phyloP scores from a whole-genome alignment of 2,797 vertebrate genomes.

The Gallirallus australis region DNA sequence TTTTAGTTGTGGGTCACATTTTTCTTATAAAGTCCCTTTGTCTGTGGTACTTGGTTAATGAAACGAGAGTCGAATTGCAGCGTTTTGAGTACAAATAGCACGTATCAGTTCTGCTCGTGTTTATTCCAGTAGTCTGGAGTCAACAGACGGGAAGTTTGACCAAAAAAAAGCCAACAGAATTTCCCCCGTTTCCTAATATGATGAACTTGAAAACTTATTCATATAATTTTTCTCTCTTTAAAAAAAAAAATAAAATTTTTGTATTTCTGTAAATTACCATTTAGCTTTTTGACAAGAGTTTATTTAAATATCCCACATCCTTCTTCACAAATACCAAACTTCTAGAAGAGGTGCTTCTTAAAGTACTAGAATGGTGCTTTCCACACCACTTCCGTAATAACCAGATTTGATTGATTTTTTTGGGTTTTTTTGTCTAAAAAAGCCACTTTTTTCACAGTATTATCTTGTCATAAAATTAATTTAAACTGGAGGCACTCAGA shows the following conservation, averaged over 20 bases:
- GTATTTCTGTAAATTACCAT: background rate
- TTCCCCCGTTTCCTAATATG: background rate
- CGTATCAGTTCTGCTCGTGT: background rate
- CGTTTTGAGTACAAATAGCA: background rate
- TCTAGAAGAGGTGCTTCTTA: background rate
- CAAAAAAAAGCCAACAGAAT: background rate
- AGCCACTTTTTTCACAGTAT: background rate
- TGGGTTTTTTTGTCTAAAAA: background rate
- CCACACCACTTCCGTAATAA: background rate
- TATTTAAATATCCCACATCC: background rate
- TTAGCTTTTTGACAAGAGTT: background rate
- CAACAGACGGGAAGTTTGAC: background rate
- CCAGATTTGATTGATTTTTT: background rate
- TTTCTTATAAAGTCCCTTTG: background rate
- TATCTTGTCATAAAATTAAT: background rate
- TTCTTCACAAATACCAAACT: background rate
- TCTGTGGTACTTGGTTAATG: background rate
- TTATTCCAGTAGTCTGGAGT: background rate
- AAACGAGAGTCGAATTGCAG: background rate
- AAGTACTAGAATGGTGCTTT: background rate
- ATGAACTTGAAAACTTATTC: background rate
- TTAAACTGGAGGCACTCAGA: background rate
- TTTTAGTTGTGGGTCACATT: background rate
- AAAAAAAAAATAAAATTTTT: no score
- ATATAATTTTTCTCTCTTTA: background rate